Percentiles rank a stretch among this genome's conserved stretches.
These are phyloP conservation scores for Dasysyrphus albostriatus DNA, from an alignment of 2,888 invertebrate species.

Conservation along the genomic window DNA sequence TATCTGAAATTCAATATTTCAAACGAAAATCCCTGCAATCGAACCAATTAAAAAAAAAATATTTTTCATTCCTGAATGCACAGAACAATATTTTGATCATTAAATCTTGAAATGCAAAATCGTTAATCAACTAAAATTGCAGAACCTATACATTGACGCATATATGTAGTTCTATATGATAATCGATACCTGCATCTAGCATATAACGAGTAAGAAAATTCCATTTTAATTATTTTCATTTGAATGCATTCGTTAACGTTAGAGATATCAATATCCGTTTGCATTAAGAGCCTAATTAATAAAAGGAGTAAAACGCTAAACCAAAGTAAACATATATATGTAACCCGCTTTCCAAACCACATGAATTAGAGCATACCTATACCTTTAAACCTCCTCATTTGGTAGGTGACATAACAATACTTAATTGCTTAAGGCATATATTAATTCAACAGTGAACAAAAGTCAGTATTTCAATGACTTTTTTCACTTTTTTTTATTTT, in stretches of 20 bases:
- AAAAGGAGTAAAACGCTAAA: background rate
- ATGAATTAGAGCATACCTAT: too few species aligned
- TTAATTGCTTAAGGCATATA: too few species aligned
- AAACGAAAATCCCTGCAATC: background rate
- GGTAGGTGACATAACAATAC: too few species aligned
- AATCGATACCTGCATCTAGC: background rate
- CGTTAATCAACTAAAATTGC: slow-evolving; percentile 26
- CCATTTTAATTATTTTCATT: slow-evolving; percentile 48
- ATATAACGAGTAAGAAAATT: slow-evolving; percentile 21
- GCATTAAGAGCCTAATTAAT: slow-evolving; percentile 43
- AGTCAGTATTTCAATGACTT: too few species aligned
- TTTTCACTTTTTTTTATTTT: too few species aligned
- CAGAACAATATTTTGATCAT: slow-evolving; percentile 14
- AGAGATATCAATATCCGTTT: slow-evolving; percentile 4
- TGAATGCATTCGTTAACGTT: slow-evolving; percentile 37
- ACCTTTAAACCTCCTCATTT: too few species aligned
- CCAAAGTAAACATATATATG: too few species aligned
- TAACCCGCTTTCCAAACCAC: too few species aligned
- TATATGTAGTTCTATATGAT: background rate
- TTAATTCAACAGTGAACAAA: too few species aligned
- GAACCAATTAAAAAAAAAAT: background rate
- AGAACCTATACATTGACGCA: background rate
- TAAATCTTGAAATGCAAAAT: slow-evolving; percentile 29
- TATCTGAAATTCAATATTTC: background rate
- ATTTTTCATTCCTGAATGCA: background rate